These are phyloP conservation scores for Leucoptera coffeella DNA, from an alignment of 2,888 invertebrate species.

Conservation along the genomic window DNA sequence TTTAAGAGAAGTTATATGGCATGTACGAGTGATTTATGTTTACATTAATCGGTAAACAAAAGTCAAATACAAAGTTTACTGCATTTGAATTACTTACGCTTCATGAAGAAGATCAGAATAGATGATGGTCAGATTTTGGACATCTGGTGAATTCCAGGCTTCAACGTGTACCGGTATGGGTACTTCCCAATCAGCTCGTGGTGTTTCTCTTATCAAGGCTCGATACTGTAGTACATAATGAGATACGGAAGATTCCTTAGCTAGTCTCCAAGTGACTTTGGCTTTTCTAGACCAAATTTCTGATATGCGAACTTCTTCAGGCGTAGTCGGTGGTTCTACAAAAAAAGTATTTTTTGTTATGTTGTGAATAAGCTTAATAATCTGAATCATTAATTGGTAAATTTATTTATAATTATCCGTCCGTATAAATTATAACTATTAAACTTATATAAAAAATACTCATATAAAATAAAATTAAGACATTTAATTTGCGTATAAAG, in stretches of 20 bases:
- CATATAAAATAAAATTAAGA: too few species aligned
- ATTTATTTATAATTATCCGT: too few species aligned
- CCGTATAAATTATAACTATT: too few species aligned
- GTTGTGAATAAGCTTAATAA: too few species aligned
- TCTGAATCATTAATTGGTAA: too few species aligned
- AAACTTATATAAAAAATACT: too few species aligned
- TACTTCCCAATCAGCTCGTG: conserved; percentile 25
- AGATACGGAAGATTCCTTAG: conserved; percentile 31
- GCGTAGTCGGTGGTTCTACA: conserved; percentile 31
- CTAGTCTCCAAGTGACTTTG: conserved; percentile 34
- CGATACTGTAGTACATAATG: conserved; percentile 40
- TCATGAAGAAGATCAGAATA: conserved; percentile 38
- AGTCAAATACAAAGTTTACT: too few species aligned
- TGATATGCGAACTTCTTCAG: conserved; percentile 39
- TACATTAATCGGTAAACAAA: too few species aligned
- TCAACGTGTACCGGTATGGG: conserved; percentile 29
- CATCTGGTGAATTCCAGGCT: conserved; percentile 32
- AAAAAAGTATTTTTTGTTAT: too few species aligned
- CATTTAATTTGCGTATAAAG: too few species aligned
- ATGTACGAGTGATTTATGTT: too few species aligned
- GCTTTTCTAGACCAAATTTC: conserved; percentile 42
- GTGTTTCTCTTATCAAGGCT: conserved; percentile 22
- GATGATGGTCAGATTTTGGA: conserved; percentile 33
- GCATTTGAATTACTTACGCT: conserved; percentile 43
- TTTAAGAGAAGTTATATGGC: too few species aligned